phyloP scores from a whole-genome alignment of 1,140 invertebrate species.

The Aphaenogaster ashmeadi region DNA sequence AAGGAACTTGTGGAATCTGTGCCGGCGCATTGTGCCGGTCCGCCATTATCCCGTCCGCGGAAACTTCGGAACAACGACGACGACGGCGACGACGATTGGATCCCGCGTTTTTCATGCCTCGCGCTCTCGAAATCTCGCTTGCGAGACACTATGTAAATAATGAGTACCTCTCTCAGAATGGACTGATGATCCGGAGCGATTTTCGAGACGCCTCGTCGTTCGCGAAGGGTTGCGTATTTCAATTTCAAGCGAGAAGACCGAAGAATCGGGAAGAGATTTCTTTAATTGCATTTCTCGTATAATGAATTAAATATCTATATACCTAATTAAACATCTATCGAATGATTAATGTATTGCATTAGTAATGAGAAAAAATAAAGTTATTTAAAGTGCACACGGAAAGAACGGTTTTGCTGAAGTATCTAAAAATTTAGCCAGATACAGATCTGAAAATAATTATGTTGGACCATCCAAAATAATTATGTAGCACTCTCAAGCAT shows the following conservation, averaged over 20 bases:
- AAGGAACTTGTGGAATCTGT: slow-evolving; percentile 76
- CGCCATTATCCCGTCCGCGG: slow-evolving; percentile 69
- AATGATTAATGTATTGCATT: slow-evolving; percentile 8
- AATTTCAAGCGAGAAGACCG: neutral
- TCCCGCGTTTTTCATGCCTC: slow-evolving; percentile 45
- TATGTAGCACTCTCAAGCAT: no score
- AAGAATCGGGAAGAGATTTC: neutral
- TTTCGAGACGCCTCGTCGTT: neutral
- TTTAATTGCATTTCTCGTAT: slow-evolving; percentile 44
- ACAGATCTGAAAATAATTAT: no score
- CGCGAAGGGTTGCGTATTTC: slow-evolving; percentile 24
- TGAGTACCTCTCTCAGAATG: slow-evolving; percentile 8
- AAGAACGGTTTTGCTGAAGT: no score
- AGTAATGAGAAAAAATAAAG: slow-evolving; percentile 1
- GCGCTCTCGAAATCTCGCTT: slow-evolving; percentile 39
- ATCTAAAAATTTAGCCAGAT: no score
- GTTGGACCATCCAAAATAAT: no score
- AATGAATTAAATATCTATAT: slow-evolving; percentile 34
- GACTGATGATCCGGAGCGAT: neutral
- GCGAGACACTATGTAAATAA: slow-evolving; percentile 41
- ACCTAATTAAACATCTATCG: neutral
- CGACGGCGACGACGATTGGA: slow-evolving; percentile 26
- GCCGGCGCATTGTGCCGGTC: slow-evolving; percentile 68
- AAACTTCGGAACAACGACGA: slow-evolving; percentile 70
- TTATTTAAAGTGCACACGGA: neutral